phyloP scores from a whole-genome alignment of 2,888 invertebrate species.

The Ganaspis brasiliensis region DNA sequence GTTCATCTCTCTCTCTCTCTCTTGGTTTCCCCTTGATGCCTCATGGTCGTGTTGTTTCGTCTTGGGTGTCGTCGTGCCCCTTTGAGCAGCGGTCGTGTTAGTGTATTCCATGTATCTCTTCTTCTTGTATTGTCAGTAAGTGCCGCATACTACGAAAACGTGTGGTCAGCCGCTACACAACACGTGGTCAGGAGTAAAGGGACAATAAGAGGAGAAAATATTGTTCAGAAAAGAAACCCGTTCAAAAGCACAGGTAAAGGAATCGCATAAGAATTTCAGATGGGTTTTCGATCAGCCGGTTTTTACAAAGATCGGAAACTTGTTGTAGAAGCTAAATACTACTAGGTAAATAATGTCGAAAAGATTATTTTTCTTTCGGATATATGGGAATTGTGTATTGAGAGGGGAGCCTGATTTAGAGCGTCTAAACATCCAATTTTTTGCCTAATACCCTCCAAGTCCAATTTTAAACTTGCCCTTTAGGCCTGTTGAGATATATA shows the following conservation, averaged over 20 bases:
- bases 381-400: neutral
- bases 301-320: neutral
- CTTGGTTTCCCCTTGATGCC: constrained; percentile 35
- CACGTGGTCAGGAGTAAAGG: constrained; percentile 18
- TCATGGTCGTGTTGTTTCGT: constrained; percentile 45
- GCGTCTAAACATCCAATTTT: too few relatives aligned
- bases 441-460: too few relatives aligned
- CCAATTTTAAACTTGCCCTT: too few relatives aligned
- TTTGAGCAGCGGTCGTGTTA: constrained; percentile 29
- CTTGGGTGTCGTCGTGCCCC: constrained; percentile 36
- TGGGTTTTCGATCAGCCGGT: neutral
- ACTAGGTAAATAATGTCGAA: neutral
- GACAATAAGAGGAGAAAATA: constrained; percentile 6
- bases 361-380: neutral
- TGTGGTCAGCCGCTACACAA: constrained; percentile 39
- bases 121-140: constrained; percentile 28
- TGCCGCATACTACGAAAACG: constrained; percentile 35
- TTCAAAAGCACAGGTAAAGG: constrained; percentile 1
- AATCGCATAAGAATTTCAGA: neutral
- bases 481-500: too few relatives aligned
- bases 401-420: too few relatives aligned
- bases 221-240: constrained; percentile 25
- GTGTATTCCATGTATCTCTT: constrained; percentile 30
- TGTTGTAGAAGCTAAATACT: neutral
- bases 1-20: constrained; percentile 44